Base-by-base conservation (phyloP, 2,888 invertebrate genomes). In the Phragmatobia fuliginosa region DNA sequence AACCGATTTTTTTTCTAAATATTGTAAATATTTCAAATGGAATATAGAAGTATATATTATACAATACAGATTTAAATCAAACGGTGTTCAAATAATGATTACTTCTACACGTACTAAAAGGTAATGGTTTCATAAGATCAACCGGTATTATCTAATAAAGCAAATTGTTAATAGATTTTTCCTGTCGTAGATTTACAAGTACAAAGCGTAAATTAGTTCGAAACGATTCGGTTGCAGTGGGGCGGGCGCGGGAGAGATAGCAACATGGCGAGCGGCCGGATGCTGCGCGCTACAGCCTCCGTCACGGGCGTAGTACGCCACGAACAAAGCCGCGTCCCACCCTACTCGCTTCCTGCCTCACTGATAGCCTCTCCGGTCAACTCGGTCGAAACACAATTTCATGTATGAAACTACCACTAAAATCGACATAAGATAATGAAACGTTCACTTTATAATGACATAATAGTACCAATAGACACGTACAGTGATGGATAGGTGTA, bases 261-360 rank as follows among this genome's bases (percentile, higher is more conserved):
- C 85, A 90, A 90, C 87, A 91, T 90, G 91, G 89, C 90, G 89
- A 87, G 88, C 87, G 93, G 92, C 88, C 87, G 93, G 94, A 93
- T 91, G 93, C 93, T 94, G 94, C 93, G 94, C 94, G 92, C 85
- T 85, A 88, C 91, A 91, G 91, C 91, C 91, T 91, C 91, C 87
- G 76, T 71, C 82, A 81, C 93, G 93, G 92, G 92, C 94, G 93
- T 93, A 92, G 91, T 91, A 91, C 90, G 85, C 83, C 84, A 73
- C 72, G 90, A 89, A 91, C 91, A 93, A 93, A 93, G 92, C 82
- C 73, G 76, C 90, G 90, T 88, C 91, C 91, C 93, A 89, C 92
- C 94, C 93, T 88, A 88, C 89, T 83, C 81, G 83, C 84, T 84
- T 87, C 86, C 88, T 84, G 83, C 85, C 86, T 85, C 85, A 81